Percentiles rank a stretch among this genome's conserved stretches.
Evolutionary conservation across 2,888 invertebrate species (phyloP).

Genomic region (Oligia strigilis): DNA sequence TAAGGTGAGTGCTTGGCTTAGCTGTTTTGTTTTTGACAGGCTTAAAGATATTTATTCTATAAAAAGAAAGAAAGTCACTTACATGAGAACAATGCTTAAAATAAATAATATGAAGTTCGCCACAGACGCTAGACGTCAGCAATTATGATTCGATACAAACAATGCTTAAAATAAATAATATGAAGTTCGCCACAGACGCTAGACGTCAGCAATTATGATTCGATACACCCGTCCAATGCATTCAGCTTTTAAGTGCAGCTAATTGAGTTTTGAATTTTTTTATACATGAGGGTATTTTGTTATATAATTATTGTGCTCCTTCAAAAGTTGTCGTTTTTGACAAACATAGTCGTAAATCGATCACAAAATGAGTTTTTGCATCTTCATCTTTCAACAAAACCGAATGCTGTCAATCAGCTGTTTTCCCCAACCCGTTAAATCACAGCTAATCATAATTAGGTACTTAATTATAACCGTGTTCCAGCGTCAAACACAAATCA

Average conservation of each 20-base stretch:
- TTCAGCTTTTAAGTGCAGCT: not conserved
- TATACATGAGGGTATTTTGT: not conserved
- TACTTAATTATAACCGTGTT: slow-evolving; percentile 48
- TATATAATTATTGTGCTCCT: not conserved
- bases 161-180: not conserved
- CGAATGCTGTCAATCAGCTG: not conserved
- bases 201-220: not conserved
- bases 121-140: not conserved
- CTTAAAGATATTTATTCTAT: not conserved
- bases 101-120: not conserved
- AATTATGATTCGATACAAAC: not conserved
- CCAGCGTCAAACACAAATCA: slow-evolving; percentile 49
- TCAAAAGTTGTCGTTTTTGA: not conserved
- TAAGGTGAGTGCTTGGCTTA: not conserved
- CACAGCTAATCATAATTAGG: slow-evolving; percentile 48
- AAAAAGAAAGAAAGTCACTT: too few relatives aligned
- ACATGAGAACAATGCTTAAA: too few relatives aligned
- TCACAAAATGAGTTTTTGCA: not conserved
- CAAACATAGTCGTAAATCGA: not conserved
- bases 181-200: not conserved
- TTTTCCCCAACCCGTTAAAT: slow-evolving; percentile 28
- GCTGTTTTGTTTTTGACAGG: not conserved
- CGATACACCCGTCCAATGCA: not conserved
- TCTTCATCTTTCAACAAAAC: not conserved
- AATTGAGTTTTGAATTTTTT: not conserved